Conservation (phyloP, 2,113 vertebrate genomes). For the Prunella himalayana region DNA sequence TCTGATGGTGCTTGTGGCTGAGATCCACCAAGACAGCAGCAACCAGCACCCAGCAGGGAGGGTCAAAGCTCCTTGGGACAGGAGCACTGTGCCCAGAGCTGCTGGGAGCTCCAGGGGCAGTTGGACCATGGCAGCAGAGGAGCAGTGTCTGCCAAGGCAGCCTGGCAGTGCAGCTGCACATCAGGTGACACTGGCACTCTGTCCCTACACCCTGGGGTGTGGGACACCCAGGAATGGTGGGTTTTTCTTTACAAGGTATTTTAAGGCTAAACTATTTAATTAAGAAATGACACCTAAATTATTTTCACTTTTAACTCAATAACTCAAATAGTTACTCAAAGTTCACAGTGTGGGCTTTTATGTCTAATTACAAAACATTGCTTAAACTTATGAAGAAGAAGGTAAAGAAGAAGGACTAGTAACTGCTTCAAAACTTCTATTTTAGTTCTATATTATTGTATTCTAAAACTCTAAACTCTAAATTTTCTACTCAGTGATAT, state of each 20-base stretch:
- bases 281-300: not conserved
- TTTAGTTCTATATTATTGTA: not conserved
- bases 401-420: not conserved
- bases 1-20: not conserved
- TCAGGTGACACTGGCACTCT: not conserved
- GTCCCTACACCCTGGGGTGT: not conserved
- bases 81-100: not conserved
- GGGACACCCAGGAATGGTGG: not conserved
- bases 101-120: not conserved
- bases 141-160: not conserved
- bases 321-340: not conserved
- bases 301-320: not conserved
- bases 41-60: rapidly evolving
- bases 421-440: not conserved
- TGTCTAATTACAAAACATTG: not conserved
- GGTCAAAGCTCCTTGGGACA: no score
- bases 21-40: not conserved
- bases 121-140: not conserved
- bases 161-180: not conserved
- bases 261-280: not conserved
- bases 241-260: not conserved
- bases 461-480: not conserved
- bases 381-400: not conserved
- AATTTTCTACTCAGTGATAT: not conserved
- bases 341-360: not conserved